Evolutionary conservation across 2,888 invertebrate species (phyloP).

Genomic region (Tortricodes alternella): DNA sequence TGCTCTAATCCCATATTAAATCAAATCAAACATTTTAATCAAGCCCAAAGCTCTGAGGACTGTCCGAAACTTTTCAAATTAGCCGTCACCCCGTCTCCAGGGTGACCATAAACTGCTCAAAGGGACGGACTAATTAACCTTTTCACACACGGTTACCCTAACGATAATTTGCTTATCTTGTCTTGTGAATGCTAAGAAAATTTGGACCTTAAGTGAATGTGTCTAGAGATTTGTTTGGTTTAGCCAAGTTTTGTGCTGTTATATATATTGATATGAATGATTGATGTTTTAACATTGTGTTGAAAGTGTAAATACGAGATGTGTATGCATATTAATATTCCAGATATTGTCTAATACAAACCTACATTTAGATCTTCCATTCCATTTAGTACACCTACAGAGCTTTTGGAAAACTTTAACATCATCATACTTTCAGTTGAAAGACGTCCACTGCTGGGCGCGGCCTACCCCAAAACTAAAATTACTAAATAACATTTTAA

Average conservation of each 20-base stretch:
- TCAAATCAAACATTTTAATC: conserved; percentile 33
- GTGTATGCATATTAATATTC: background rate
- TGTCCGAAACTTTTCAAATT: conserved; percentile 37
- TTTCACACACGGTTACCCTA: conserved; percentile 22
- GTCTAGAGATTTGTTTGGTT: background rate
- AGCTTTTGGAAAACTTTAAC: too few relatives aligned
- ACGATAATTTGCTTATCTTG: conserved; percentile 6
- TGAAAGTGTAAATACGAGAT: background rate
- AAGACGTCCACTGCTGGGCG: too few relatives aligned
- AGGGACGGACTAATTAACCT: conserved; percentile 26
- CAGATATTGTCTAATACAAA: too few relatives aligned
- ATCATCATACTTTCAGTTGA: too few relatives aligned
- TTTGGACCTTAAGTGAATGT: background rate
- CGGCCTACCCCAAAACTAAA: too few relatives aligned
- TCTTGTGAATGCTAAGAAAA: background rate
- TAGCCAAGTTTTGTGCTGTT: background rate
- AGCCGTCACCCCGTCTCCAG: conserved; percentile 34
- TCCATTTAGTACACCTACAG: too few relatives aligned
- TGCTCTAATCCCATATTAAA: background rate
- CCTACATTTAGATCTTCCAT: too few relatives aligned
- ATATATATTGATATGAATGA: conserved; percentile 4
- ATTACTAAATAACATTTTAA: too few relatives aligned
- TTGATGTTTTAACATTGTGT: background rate
- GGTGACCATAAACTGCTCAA: conserved; percentile 34
- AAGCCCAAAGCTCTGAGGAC: conserved; percentile 28